Conservation (phyloP, 64 coral and sea anemone genomes). For the Pocillopora verrucosa region DNA sequence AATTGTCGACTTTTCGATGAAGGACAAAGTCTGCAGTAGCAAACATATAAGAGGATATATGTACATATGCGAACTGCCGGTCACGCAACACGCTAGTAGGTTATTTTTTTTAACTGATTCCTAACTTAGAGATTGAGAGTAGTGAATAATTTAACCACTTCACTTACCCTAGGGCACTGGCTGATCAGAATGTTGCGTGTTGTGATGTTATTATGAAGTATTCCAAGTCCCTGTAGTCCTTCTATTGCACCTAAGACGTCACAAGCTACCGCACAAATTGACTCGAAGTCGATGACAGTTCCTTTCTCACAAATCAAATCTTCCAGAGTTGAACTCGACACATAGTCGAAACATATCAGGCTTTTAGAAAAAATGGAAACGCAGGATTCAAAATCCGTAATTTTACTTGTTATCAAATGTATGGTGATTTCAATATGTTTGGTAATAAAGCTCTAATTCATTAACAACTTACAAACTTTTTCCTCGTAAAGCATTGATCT, state of each 20-base stretch:
- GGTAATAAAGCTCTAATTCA: not conserved
- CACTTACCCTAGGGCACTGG: too few relatives aligned
- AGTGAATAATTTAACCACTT: too few relatives aligned
- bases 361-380: not conserved
- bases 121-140: too few relatives aligned
- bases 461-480: conserved; percentile 2
- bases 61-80: too few relatives aligned
- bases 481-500: not conserved
- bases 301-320: conserved; percentile 50
- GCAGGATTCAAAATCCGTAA: not conserved
- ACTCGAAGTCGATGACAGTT: conserved; percentile 18
- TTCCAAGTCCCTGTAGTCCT: conserved; percentile 35
- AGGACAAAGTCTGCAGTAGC: too few relatives aligned
- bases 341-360: conserved; percentile 58
- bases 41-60: too few relatives aligned
- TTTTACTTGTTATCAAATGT: too few relatives aligned
- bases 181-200: conserved; percentile 49
- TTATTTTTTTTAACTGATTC: too few relatives aligned
- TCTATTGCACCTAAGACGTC: conserved; percentile 59
- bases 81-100: too few relatives aligned
- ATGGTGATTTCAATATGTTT: not conserved
- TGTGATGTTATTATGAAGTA: conserved; percentile 46
- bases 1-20: too few relatives aligned
- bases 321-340: conserved; percentile 54
- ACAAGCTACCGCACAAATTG: conserved; percentile 17